Evolutionary conservation across 2,113 vertebrate genomes (phyloP).

Genomic region (Passer domesticus): DNA sequence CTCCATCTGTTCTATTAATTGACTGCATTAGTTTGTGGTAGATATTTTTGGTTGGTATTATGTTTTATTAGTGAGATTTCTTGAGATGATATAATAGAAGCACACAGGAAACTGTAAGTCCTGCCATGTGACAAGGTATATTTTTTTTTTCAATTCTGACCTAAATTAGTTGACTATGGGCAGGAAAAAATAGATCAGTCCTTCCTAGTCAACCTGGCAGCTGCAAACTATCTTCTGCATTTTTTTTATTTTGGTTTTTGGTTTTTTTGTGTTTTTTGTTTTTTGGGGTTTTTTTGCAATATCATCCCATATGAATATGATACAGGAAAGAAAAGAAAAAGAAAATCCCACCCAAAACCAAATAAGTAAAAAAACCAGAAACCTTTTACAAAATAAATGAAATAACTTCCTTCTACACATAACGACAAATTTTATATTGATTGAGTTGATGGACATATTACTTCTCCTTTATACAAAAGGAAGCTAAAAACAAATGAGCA

Average conservation of each 20-base stretch:
- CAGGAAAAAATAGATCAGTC: background rate
- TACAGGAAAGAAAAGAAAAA: background rate
- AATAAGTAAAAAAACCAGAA: background rate
- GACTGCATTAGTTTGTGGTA: conserved; percentile 14
- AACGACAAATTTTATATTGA: background rate
- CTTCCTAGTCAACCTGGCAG: background rate
- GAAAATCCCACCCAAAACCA: background rate
- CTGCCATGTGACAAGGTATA: background rate
- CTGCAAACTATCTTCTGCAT: background rate
- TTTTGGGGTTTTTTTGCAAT: background rate
- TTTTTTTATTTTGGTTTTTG: background rate
- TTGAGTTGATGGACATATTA: background rate
- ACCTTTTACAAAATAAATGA: background rate
- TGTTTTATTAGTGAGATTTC: conserved; percentile 33
- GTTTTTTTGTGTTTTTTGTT: background rate
- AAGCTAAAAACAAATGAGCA: background rate
- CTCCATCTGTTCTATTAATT: conserved; percentile 55
- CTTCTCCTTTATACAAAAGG: background rate
- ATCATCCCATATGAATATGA: background rate
- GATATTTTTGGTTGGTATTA: conserved; percentile 35
- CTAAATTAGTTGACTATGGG: background rate
- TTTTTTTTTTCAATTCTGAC: background rate
- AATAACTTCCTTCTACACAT: background rate
- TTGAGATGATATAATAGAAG: background rate
- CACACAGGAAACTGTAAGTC: background rate